phyloP scores from a whole-genome alignment of 2,888 invertebrate species.

The Bruchidius siliquastri region DNA sequence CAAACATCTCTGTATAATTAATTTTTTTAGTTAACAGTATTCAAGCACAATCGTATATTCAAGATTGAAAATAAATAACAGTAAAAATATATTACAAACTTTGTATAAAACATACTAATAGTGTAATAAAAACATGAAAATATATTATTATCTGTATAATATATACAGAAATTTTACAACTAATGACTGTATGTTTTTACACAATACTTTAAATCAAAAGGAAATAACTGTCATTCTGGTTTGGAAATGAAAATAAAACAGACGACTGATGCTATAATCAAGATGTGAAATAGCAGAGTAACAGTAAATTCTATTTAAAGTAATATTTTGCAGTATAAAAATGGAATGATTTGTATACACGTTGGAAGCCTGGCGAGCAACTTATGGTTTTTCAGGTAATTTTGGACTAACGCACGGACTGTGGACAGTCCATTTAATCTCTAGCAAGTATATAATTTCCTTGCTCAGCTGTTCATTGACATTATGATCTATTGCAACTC shows the following conservation, averaged over 20 bases:
- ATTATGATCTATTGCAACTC: too few relatives aligned
- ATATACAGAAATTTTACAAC: conserved; percentile 42
- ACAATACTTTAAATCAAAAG: conserved; percentile 18
- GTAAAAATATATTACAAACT: conserved; percentile 46
- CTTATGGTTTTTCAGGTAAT: neutral
- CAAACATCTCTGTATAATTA: conserved; percentile 34
- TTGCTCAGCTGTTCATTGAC: too few relatives aligned
- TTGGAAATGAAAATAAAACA: conserved; percentile 23
- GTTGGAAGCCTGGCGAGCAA: neutral
- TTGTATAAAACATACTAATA: conserved; percentile 44
- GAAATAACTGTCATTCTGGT: conserved; percentile 40
- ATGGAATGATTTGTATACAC: neutral
- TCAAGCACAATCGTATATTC: conserved; percentile 35
- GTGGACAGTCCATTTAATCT: too few relatives aligned
- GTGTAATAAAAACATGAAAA: conserved; percentile 42
- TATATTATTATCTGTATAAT: conserved; percentile 43
- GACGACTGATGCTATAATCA: conserved; percentile 12
- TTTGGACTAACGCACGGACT: too few relatives aligned
- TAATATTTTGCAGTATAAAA: neutral
- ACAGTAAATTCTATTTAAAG: conserved; percentile 15
- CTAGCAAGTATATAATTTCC: too few relatives aligned
- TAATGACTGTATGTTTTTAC: conserved; percentile 37
- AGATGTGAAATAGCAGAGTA: conserved; percentile 35
- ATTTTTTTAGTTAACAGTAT: conserved; percentile 37
- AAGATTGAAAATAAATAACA: conserved; percentile 44